Evolutionary conservation across 2,797 vertebrate species (phyloP), one percentile per base, ranked within the genome.

Genomic region (Triplophysa yarkandensis): DNA sequence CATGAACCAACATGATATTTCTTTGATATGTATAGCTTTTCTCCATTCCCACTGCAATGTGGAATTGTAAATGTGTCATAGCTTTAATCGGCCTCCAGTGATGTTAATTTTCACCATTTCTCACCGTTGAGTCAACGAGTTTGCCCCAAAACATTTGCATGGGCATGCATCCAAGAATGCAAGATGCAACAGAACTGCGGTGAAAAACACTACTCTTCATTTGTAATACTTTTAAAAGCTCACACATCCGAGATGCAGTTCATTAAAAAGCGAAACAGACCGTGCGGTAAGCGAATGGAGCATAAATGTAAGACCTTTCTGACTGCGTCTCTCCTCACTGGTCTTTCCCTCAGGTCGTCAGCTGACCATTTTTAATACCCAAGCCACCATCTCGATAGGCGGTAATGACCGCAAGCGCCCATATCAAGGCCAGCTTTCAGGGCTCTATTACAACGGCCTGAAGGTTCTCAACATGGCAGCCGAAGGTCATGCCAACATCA

Each of bases 301-400:
- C 50, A 2, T 5, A 23, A 23, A 13, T 8, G 48, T n/a, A 50
- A 30, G n/a, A 32, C 14, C 19, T 16, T 41, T 65, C 28, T 74
- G 16, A 79, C 25, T 52, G 60, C 27, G 4, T 46, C 5, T 14
- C 50, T 46, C 50, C 58, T 44, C 9, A 23, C 21, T 70, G 60
- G 16, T 79, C 52, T 46, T 61, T 28, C 66, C 39, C 27, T 81
- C 90, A 98, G 97, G 97, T 87, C 96, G 97, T 74, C 96, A 98
- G 92, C 90, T 99, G 90, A 99, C 97, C 82, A 98, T 99, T 93
- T 99, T 99, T 94, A 99, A 99, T 94, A 99, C 96, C 88, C 97
- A 99, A 90, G 97, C 97, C 73, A 95, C 95, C 76, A 98, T 99
- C 91, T 95, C 96, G 86, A 95, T 99, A 60, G 97, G 97, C 7